Evolutionary conservation across 2,797 vertebrate species (phyloP), one percentile per base, ranked within the genome.

Genomic region (Mus minutoides): DNA sequence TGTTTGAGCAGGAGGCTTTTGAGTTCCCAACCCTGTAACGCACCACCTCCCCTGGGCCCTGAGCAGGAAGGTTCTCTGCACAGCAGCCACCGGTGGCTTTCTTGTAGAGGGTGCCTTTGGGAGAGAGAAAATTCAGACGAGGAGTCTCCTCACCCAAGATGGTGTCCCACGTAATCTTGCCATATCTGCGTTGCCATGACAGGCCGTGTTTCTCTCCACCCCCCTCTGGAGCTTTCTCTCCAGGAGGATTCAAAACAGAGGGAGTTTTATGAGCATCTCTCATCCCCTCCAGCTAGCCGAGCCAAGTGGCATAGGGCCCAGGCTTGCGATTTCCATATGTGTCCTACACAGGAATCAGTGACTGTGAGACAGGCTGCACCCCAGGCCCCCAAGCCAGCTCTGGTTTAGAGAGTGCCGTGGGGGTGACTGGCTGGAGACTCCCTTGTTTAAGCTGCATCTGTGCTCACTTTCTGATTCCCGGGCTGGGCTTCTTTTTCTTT

Each of bases 291-390:
- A n/a, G 3, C 67, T 43, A 73, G 3, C 21, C 16, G 3, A 0
- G 85, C 58, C 77, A 17, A 10, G 88, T 60, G 96, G 90, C 58
- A 10, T 14, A 73, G 0, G 80, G 90, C 69, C 91, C 11, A 0
- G 93, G 14, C n/a, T 96, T 89, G 94, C 0, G 29, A n/a, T 94
- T 92, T 96, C 90, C 79, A 89, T 75, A 9, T 16, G 34, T 76
- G 92, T 67, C 91, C 77, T 52, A 12, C 88, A 89, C 76, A 0
- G 49, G 9, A 46, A 86, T 96, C 9, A 3, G 83, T 11, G 0
- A 40, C 80, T 21, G 37, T 67, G 96, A 88, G 84, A 19, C 84
- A 71, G 29, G 43, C 34, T 43, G 43, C 43, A 64, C 0, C 4
- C 19, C n/a, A 0, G 3, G 16, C 88, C 76, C 37, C 1, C 43